Evolutionary conservation across 23 tunicate genomes (phyloP).

Genomic region (Ascidia mentula): DNA sequence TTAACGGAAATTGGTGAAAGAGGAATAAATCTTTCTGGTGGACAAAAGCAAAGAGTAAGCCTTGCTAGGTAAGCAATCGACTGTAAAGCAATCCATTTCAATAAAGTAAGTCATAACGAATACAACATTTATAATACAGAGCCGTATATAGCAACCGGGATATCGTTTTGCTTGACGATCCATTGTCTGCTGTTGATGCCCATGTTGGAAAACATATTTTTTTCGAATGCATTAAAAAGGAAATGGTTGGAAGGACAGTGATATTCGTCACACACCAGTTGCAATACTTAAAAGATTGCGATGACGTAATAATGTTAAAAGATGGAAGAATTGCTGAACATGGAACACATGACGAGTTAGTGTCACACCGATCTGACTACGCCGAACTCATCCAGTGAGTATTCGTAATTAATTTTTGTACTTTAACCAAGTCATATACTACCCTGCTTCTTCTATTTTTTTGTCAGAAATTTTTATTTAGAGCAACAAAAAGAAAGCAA

Average conservation of each 20-base stretch:
- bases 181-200: slow-evolving; percentile 96
- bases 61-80: slow-evolving; percentile 60
- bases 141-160: slow-evolving; percentile 95
- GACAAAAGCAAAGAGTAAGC: slow-evolving; percentile 92
- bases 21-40: slow-evolving; percentile 96
- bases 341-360: slow-evolving; percentile 78
- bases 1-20: slow-evolving; percentile 89
- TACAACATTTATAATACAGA: slow-evolving; percentile 31
- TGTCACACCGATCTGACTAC: slow-evolving; percentile 52
- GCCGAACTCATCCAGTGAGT: slow-evolving; percentile 51
- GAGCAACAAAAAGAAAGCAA: slow-evolving; percentile 73
- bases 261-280: slow-evolving; percentile 91
- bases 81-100: too few species aligned
- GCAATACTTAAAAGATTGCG: slow-evolving; percentile 94
- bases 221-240: slow-evolving; percentile 85
- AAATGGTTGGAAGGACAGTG: slow-evolving; percentile 61
- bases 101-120: too few species aligned
- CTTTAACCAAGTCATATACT: too few species aligned
- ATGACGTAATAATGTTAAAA: slow-evolving; percentile 72
- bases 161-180: slow-evolving; percentile 87
- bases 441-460: too few species aligned
- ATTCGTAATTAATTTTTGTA: too few species aligned
- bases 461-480: slow-evolving; percentile 67
- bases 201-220: slow-evolving; percentile 97
- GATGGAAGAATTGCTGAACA: slow-evolving; percentile 84